Conservation (phyloP, 2,113 vertebrate genomes). For the Rhinoptilus africanus region DNA sequence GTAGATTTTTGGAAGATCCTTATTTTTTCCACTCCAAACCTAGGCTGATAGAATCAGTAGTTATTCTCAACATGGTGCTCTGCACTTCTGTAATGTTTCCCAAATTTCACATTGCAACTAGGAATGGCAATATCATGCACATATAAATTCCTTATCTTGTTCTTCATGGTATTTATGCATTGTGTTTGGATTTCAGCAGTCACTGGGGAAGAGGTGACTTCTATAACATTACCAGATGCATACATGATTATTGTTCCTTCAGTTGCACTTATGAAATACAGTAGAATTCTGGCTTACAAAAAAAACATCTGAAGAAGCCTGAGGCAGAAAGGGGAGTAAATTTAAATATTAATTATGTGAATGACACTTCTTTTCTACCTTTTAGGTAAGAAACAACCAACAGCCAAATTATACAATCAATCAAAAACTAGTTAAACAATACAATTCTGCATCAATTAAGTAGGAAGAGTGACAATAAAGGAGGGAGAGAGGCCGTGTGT, state of each 20-base stretch:
- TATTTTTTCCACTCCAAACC: not conserved
- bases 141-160: not conserved
- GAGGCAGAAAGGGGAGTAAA: not conserved
- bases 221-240: not conserved
- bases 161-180: not conserved
- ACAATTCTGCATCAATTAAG: not conserved
- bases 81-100: not conserved
- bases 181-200: not conserved
- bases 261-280: fast-evolving
- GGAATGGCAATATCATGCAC: not conserved
- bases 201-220: not conserved
- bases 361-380: not conserved
- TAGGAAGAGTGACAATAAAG: not conserved
- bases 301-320: not conserved
- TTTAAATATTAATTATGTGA: not conserved
- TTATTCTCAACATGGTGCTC: not conserved
- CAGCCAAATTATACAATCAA: not conserved
- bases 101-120: not conserved
- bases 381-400: not conserved
- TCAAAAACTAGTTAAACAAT: not conserved
- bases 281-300: not conserved
- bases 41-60: not conserved
- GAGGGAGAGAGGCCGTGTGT: not conserved
- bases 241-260: not conserved
- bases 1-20: not conserved